These are phyloP conservation scores for Cydia strobilella DNA, from an alignment of 1,140 invertebrate species.

Conservation along the genomic window DNA sequence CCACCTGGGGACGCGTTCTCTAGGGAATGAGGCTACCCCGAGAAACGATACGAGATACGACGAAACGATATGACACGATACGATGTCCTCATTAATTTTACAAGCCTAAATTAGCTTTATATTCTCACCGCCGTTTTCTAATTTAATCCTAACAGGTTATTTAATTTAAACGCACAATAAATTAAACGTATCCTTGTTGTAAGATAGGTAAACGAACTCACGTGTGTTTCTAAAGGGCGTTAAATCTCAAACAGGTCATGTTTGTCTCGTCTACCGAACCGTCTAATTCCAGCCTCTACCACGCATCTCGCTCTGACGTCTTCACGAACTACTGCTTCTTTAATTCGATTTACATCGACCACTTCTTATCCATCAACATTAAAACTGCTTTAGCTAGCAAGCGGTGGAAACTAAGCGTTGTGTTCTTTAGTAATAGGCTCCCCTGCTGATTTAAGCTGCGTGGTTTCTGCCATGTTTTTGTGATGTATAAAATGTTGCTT, in stretches of 20 bases:
- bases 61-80: neutral
- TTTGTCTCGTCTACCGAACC: constrained; percentile 28
- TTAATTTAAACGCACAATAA: constrained; percentile 1
- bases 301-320: neutral
- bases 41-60: too few species aligned
- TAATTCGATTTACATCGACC: constrained; percentile 7
- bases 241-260: constrained; percentile 29
- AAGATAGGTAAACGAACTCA: constrained; percentile 30
- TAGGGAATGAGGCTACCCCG: too few species aligned
- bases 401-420: neutral
- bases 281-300: constrained; percentile 29
- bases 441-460: constrained; percentile 16
- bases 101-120: neutral
- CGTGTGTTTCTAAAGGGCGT: constrained; percentile 27
- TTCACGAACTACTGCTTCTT: neutral
- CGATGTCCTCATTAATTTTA: neutral
- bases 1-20: too few species aligned
- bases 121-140: neutral
- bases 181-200: constrained; percentile 16
- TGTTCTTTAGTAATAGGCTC: neutral
- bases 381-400: neutral
- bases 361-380: neutral
- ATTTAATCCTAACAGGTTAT: neutral
- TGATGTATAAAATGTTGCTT: constrained; percentile 21
- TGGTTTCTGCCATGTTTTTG: constrained; percentile 23